Evolutionary conservation across 92 coral and sea anemone species (phyloP).

Genomic region (Porites lobata): DNA sequence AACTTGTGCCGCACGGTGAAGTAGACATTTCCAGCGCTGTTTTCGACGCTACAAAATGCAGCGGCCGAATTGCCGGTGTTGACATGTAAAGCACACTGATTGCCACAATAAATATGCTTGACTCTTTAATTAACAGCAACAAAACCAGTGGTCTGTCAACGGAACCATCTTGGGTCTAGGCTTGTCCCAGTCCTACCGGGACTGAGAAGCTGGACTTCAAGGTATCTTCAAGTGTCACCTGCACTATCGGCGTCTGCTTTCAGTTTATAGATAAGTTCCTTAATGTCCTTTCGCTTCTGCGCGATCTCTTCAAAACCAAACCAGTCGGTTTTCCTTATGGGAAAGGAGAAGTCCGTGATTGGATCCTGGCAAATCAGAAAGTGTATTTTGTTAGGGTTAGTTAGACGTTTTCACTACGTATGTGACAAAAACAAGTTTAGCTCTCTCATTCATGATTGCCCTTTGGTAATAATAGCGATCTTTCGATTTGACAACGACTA

Average conservation of each 20-base stretch:
- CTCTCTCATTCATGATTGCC: neutral
- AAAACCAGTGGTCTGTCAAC: too few relatives aligned
- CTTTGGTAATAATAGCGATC: too few relatives aligned
- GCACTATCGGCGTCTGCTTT: constrained; percentile 36
- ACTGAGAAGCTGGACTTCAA: neutral
- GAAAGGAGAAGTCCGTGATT: constrained; percentile 73
- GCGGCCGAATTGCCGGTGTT: too few relatives aligned
- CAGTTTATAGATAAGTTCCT: constrained; percentile 64
- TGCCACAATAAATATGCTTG: too few relatives aligned
- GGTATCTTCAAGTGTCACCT: neutral
- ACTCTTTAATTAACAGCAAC: too few relatives aligned
- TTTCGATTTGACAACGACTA: too few relatives aligned
- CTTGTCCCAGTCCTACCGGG: too few relatives aligned
- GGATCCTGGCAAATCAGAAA: constrained; percentile 71
- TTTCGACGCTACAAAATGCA: too few relatives aligned
- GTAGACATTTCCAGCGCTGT: too few relatives aligned
- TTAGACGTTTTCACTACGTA: neutral
- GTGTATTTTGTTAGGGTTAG: neutral
- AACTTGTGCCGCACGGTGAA: neutral
- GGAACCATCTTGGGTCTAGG: too few relatives aligned
- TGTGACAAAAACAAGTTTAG: neutral
- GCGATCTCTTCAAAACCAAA: constrained; percentile 65
- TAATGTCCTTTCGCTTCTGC: constrained; percentile 71
- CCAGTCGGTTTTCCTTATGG: constrained; percentile 78
- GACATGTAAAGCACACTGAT: too few relatives aligned